phyloP scores from a whole-genome alignment of 2,113 vertebrate species.

The Vimba vimba region DNA sequence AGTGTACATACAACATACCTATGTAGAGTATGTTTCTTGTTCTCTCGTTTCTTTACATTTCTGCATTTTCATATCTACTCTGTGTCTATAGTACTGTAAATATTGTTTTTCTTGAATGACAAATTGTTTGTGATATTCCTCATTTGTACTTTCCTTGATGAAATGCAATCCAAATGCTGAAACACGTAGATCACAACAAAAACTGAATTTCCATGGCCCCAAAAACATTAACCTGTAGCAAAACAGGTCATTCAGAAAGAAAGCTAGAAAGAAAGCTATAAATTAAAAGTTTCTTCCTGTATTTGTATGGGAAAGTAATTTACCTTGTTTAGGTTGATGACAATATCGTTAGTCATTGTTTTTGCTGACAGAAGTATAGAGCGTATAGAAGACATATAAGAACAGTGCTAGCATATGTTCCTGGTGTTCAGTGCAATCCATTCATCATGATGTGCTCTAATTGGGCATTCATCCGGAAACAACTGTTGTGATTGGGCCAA shows the following conservation, averaged over 20 bases:
- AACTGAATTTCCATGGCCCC: neutral
- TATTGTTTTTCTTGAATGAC: too few species aligned
- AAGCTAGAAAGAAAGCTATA: neutral
- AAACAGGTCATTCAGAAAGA: neutral
- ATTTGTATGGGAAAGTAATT: neutral
- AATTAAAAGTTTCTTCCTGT: neutral
- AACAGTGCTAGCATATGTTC: neutral
- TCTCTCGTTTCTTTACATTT: neutral
- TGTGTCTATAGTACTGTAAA: too few species aligned
- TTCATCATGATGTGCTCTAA: constrained; percentile 1
- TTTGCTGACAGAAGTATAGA: neutral
- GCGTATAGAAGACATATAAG: neutral
- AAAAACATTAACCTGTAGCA: neutral
- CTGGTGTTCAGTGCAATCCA: neutral
- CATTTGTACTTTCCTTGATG: neutral
- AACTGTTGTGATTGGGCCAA: neutral
- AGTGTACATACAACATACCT: neutral
- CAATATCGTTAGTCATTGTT: neutral
- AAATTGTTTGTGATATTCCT: neutral
- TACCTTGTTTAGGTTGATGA: neutral
- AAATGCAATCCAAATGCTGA: neutral
- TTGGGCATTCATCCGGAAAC: constrained; percentile 36
- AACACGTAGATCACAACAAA: neutral
- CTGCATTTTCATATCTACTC: neutral
- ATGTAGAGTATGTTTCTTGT: neutral